These are phyloP conservation scores for Otolemur crassicaudatus DNA, from an alignment of 2,797 vertebrate species.

Conservation along the genomic window DNA sequence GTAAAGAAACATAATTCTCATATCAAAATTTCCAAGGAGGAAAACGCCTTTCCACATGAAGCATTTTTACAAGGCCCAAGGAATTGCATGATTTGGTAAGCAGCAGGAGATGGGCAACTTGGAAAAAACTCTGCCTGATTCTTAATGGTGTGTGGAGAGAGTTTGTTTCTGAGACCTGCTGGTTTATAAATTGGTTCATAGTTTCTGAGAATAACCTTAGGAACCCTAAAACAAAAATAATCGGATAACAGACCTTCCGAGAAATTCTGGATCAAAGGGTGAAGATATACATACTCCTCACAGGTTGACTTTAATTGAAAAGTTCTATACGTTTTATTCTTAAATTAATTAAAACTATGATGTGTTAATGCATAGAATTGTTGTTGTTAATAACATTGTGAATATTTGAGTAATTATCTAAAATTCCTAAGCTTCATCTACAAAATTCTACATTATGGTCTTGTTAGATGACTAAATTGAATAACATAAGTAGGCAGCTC, in stretches of 20 bases:
- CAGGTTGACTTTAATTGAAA: background rate
- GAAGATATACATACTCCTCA: background rate
- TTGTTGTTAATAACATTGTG: background rate
- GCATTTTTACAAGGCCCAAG: background rate
- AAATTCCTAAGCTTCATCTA: background rate
- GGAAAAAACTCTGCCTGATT: slow-evolving; percentile 24
- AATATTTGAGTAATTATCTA: background rate
- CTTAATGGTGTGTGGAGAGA: background rate
- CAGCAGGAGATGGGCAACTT: background rate
- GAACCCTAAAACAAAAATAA: slow-evolving; percentile 1
- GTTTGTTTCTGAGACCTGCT: slow-evolving; percentile 47
- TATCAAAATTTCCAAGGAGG: slow-evolving; percentile 32
- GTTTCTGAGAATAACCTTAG: background rate
- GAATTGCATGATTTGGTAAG: slow-evolving; percentile 27
- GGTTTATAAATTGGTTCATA: slow-evolving; percentile 13
- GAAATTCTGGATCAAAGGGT: background rate
- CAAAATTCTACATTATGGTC: background rate
- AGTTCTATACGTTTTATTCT: background rate
- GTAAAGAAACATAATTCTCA: slow-evolving; percentile 32
- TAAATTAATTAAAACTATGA: background rate
- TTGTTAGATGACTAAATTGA: background rate
- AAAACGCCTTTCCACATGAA: background rate
- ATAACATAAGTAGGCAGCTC: background rate
- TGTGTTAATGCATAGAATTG: background rate
- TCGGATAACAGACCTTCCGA: background rate